Percentiles rank a stretch among this genome's conserved stretches.
phyloP scores from a whole-genome alignment of 2,797 vertebrate species.

The Urophycis tenuis region DNA sequence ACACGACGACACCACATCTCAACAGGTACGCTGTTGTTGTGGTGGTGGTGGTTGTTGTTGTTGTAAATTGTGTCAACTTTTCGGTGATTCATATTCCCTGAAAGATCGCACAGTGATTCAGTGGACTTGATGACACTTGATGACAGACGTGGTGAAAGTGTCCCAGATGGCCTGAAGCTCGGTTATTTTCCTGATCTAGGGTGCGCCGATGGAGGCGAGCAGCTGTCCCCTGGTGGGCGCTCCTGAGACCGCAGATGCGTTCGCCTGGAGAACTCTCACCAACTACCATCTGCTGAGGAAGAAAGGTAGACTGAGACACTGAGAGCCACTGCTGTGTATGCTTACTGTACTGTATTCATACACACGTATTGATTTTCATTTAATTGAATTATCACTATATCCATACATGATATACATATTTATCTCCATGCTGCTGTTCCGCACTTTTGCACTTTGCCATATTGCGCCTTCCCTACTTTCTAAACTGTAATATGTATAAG shows the following conservation, averaged over 20 bases:
- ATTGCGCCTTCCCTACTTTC: no score
- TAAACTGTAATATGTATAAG: no score
- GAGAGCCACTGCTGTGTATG: not conserved
- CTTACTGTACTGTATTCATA: no score
- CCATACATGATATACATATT: no score
- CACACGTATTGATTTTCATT: no score
- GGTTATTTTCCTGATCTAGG: not conserved
- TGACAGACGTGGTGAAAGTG: not conserved
- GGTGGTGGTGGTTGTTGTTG: no score
- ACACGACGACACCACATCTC: slow-evolving; percentile 18
- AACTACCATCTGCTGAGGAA: not conserved
- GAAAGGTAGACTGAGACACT: no score
- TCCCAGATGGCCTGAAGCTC: no score
- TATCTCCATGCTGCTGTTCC: no score
- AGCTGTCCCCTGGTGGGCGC: not conserved
- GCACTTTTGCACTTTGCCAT: no score
- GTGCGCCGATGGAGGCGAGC: not conserved
- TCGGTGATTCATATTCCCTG: not conserved
- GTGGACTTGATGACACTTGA: no score
- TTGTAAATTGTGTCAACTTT: not conserved
- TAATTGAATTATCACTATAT: no score
- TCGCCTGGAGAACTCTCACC: not conserved
- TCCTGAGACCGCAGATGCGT: not conserved
- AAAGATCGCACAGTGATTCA: not conserved
- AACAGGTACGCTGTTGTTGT: slow-evolving; percentile 41